phyloP scores from a whole-genome alignment of 2,113 vertebrate genomes.

The Hippocampus abdominalis region DNA sequence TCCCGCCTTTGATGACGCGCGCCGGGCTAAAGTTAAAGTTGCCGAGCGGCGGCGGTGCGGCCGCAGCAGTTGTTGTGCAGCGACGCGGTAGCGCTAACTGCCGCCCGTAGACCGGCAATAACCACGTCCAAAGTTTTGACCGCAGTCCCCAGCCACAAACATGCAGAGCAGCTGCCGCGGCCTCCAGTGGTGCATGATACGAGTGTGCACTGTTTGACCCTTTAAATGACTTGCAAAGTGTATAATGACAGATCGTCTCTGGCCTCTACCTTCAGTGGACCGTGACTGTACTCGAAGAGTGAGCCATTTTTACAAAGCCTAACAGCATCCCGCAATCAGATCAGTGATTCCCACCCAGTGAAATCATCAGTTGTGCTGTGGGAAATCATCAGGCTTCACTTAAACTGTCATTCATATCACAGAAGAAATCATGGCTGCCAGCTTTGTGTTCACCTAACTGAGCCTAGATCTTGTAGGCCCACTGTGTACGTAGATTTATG shows the following conservation, averaged over 20 bases:
- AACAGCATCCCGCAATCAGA: not conserved
- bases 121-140: conserved; percentile 1
- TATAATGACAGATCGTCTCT: not conserved
- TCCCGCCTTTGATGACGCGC: not conserved
- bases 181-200: not conserved
- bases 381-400: not conserved
- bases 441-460: not conserved
- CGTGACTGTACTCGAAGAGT: not conserved
- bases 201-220: not conserved
- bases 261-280: not conserved
- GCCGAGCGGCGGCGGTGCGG: not conserved
- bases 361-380: not conserved
- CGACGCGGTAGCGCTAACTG: not conserved
- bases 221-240: not conserved
- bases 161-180: conserved; percentile 8
- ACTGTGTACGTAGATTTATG: not conserved
- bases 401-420: not conserved
- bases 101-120: not conserved
- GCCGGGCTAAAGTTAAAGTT: not conserved
- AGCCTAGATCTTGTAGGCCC: not conserved
- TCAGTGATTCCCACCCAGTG: not conserved
- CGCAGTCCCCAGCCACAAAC: conserved; percentile 1
- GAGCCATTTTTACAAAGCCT: not conserved
- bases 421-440: not conserved
- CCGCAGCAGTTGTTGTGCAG: conserved; percentile 4